Base-by-base conservation (phyloP, 2,888 invertebrate species). In the Brachyptera putata region DNA sequence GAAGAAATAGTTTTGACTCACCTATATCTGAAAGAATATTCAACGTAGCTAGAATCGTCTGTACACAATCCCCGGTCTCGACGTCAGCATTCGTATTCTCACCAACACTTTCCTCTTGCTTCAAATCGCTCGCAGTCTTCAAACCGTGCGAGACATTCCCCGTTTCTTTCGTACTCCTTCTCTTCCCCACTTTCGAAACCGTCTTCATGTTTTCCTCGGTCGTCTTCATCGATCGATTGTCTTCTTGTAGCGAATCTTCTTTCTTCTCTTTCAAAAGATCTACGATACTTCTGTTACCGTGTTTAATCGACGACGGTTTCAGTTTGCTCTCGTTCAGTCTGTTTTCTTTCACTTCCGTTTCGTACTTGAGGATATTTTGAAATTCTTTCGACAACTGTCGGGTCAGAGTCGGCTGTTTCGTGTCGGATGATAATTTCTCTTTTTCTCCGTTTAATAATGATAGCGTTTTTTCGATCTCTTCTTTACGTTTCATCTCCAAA, bases 241-340 rank as follows among this genome's bases (percentile, higher is more conserved):
- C n/a, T n/a, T n/a, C n/a, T n/a, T n/a, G n/a, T n/a, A n/a, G n/a
- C n/a, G n/a, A n/a, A n/a, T n/a, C n/a, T n/a, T n/a, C n/a, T n/a
- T n/a, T n/a, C n/a, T n/a, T n/a, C n/a, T n/a, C n/a, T n/a, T n/a
- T n/a, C n/a, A n/a, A n/a, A n/a, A n/a, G n/a, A n/a, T n/a, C n/a
- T n/a, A n/a, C n/a, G n/a, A n/a, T n/a, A n/a, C n/a, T n/a, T n/a
- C n/a, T n/a, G n/a, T n/a, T n/a, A n/a, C n/a, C n/a, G n/a, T n/a
- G n/a, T n/a, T n/a, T n/a, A n/a, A 46, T 46, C 9, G 73, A 72
- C 1, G 73, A 69, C 34, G 4, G 34, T 18, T 1, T n/a, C n/a
- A 53, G 21, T 18, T 36, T 53, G n/a, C 18, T 21, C 21, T 53
- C 36, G 21, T 53, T 34, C 14, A 53, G 18, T 18, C 24, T 9